Evolutionary conservation across 2,113 vertebrate species (phyloP).

Genomic region (Lonchura striata): DNA sequence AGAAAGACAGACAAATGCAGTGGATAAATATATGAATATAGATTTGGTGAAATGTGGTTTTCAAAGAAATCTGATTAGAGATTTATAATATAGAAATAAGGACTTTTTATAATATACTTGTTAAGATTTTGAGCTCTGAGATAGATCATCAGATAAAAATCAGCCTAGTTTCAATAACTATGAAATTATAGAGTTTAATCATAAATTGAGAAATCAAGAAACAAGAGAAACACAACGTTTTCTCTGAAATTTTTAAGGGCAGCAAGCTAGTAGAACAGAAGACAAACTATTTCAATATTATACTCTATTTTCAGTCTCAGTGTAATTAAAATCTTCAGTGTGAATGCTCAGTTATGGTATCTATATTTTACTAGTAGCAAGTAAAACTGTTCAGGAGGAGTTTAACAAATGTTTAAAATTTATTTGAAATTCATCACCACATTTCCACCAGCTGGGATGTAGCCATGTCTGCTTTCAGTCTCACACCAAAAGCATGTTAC

Average conservation of each 20-base stretch:
- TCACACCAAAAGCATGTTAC: constrained; percentile 21
- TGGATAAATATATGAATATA: not conserved
- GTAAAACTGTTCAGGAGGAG: constrained; percentile 26
- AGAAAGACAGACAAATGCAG: not conserved
- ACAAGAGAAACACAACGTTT: not conserved
- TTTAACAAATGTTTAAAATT: constrained; percentile 50
- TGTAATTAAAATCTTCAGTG: constrained; percentile 30
- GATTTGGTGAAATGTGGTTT: not conserved
- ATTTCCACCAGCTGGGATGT: constrained; percentile 26
- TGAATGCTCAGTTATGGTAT: constrained; percentile 22
- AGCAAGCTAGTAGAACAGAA: not conserved
- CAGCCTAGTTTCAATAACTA: not conserved
- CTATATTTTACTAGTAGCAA: constrained; percentile 34
- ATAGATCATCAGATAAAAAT: not conserved
- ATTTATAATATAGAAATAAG: not conserved
- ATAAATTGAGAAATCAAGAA: not conserved
- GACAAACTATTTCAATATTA: not conserved
- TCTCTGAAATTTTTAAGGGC: not conserved
- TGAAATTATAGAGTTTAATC: not conserved
- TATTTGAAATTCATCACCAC: constrained; percentile 52
- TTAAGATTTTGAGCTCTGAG: not conserved
- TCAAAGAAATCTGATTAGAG: not conserved
- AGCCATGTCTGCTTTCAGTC: constrained; percentile 42
- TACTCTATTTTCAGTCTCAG: not conserved
- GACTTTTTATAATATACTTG: not conserved